A percentile compares a stretch with the other conserved stretches of the same genome.
These are phyloP conservation scores for Cryptophagus acutangulus DNA, from an alignment of 2,888 invertebrate species.

Conservation along the genomic window DNA sequence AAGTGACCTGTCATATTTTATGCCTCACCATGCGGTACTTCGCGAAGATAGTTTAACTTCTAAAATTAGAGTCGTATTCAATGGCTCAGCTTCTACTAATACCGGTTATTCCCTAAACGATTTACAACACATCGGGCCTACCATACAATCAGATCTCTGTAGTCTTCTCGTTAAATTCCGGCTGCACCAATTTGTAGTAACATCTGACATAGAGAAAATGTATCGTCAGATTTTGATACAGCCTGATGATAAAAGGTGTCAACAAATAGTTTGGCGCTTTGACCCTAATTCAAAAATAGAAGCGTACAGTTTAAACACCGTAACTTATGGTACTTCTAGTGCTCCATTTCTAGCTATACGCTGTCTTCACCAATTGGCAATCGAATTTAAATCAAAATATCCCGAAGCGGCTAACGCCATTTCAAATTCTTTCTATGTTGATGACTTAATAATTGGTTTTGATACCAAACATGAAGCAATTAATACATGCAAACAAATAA, in stretches of 20 bases:
- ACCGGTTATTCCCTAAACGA: not conserved
- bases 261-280: not conserved
- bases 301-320: slow-evolving; percentile 7
- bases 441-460: slow-evolving; percentile 14
- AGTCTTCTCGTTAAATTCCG: not conserved
- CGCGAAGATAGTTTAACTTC: no score
- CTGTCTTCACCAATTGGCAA: slow-evolving; percentile 6
- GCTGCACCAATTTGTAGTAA: no score
- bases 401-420: not conserved
- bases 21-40: not conserved
- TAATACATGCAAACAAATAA: not conserved
- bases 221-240: not conserved
- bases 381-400: not conserved
- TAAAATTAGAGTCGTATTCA: not conserved
- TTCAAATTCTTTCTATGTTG: slow-evolving; percentile 15
- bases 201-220: not conserved
- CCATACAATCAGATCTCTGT: not conserved
- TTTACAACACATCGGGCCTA: not conserved
- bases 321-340: slow-evolving; percentile 13
- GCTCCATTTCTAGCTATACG: slow-evolving; percentile 11
- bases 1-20: no score
- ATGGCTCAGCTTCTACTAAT: not conserved
- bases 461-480: slow-evolving; percentile 3
- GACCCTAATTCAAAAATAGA: not conserved
- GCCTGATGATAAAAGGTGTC: not conserved